Percentiles rank a stretch among this genome's conserved stretches.
Conservation (phyloP, 2,113 vertebrate genomes). For the Ailurus styani region DNA sequence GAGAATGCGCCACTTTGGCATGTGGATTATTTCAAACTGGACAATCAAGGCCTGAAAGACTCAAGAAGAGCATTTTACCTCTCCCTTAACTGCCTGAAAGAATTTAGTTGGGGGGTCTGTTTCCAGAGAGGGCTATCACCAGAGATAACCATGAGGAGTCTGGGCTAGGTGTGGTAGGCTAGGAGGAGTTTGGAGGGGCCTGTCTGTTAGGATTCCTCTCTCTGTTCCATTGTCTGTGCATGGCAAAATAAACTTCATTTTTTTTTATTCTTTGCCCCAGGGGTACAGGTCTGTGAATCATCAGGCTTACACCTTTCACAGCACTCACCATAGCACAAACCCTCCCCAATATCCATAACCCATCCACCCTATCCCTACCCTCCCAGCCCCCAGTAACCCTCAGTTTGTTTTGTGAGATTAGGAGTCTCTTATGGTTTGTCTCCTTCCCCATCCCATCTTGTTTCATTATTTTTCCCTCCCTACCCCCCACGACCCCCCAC, state of each 20-base stretch:
- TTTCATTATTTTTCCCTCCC: too few relatives aligned
- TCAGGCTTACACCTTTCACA: too few relatives aligned
- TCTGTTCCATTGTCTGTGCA: neutral
- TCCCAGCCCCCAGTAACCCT: too few relatives aligned
- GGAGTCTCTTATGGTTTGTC: too few relatives aligned
- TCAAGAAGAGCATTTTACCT: neutral
- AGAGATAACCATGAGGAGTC: neutral
- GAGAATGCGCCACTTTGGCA: neutral
- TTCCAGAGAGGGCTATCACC: neutral
- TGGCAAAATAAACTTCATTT: neutral
- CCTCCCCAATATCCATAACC: too few relatives aligned
- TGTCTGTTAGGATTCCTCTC: neutral
- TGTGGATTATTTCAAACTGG: neutral
- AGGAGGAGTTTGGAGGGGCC: neutral
- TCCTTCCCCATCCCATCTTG: too few relatives aligned
- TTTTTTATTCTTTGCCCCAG: too few relatives aligned
- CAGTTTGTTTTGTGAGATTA: too few relatives aligned
- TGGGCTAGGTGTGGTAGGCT: neutral
- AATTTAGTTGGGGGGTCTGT: neutral
- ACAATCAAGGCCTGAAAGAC: neutral
- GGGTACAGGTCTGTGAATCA: too few relatives aligned
- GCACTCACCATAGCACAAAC: too few relatives aligned
- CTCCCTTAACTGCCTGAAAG: neutral
- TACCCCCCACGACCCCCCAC: too few relatives aligned
- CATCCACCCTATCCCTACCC: too few relatives aligned